phyloP scores from a whole-genome alignment of 2,113 vertebrate genomes.

The Xyrauchen texanus region DNA sequence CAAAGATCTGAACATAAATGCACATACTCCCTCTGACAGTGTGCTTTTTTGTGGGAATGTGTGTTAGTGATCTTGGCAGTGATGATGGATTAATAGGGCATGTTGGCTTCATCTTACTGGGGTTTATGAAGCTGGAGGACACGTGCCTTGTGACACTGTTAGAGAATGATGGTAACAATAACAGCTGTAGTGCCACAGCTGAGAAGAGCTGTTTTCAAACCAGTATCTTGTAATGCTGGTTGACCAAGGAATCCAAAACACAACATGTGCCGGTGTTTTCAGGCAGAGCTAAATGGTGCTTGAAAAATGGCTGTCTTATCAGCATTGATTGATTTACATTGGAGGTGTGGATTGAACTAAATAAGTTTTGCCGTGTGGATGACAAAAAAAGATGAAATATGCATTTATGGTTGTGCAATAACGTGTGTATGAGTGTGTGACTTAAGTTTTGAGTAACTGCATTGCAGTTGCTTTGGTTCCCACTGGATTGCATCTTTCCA shows the following conservation, averaged over 20 bases:
- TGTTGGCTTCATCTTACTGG: background rate
- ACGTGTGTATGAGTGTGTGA: background rate
- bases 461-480: slow-evolving; percentile 12
- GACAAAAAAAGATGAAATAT: background rate
- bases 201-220: too few relatives aligned
- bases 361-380: background rate
- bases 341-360: background rate
- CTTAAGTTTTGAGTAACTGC: background rate
- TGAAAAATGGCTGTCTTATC: background rate
- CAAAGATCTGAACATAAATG: background rate
- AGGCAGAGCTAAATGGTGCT: too few relatives aligned
- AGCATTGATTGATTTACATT: background rate
- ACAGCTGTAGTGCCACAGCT: too few relatives aligned
- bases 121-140: background rate
- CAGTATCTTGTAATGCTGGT: too few relatives aligned
- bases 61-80: slow-evolving; percentile 3
- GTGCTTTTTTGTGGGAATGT: background rate
- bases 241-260: too few relatives aligned
- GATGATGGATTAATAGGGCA: slow-evolving; percentile 19
- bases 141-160: background rate
- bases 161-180: slow-evolving; percentile 6
- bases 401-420: slow-evolving; percentile 28
- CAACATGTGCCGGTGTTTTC: too few relatives aligned
- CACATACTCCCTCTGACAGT: background rate
- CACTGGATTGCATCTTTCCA: slow-evolving; percentile 20